Base-by-base conservation (phyloP, 53 echinoderm and acorn worm genomes). In the Henricia sp. region DNA sequence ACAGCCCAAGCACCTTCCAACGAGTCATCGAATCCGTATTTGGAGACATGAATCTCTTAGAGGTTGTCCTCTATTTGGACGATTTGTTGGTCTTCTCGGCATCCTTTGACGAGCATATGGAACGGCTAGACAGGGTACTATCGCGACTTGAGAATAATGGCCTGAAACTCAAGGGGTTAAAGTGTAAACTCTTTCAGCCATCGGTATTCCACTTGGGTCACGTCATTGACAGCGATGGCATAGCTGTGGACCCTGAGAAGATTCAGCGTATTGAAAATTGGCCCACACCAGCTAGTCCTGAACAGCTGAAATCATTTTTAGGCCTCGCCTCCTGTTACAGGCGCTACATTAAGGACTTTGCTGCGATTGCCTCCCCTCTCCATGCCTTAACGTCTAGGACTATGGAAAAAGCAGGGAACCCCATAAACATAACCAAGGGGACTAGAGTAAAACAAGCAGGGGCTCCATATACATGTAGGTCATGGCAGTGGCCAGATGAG, bases 401-500 rank as follows among this genome's bases (percentile, higher is more conserved):
- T 4, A 14, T 4, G 19, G 16, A 53, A 53, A 10, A 53, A 53
- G 16, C 53, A 53, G 57, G 37, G 36, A 75, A 56, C 17, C 65
- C 5, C 5, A n/a, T n/a, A n/a, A n/a, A n/a, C n/a, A n/a, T n/a
- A n/a, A n/a, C n/a, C n/a, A n/a, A n/a, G n/a, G n/a, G n/a, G n/a
- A n/a, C n/a, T n/a, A n/a, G n/a, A n/a, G n/a, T n/a, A n/a, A n/a
- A n/a, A n/a, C n/a, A n/a, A n/a, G n/a, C n/a, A n/a, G n/a, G n/a
- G n/a, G n/a, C n/a, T n/a, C n/a, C n/a, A n/a, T n/a, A n/a, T n/a
- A n/a, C n/a, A n/a, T 4, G 4, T 65, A 12, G 11, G 10, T 4
- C 9, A 2, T 76, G 75, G 23, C 28, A 20, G 13, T 86, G 87
- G 87, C 52, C 52, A 14, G 10, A 3, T 16, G 53, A 76, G 35